Base-by-base conservation (phyloP, 2,888 invertebrate genomes). In the Parthenolecanium corni region DNA sequence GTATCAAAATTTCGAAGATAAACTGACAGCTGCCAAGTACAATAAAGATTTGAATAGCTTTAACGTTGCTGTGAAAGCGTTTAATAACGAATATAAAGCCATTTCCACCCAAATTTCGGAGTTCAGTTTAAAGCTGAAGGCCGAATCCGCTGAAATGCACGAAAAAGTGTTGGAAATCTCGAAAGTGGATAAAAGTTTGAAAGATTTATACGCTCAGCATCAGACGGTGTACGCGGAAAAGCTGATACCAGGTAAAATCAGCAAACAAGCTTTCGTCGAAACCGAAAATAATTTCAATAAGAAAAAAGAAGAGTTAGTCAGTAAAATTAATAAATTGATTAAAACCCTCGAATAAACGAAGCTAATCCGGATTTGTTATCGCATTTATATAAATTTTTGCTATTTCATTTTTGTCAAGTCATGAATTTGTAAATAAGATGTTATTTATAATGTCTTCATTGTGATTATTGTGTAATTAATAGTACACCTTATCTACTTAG, bases 121-220 rank as follows among this genome's bases (percentile, higher is more conserved):
- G 62, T 73, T 82, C 18, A 72, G 74, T 68, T 71, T 67, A 65
- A 80, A 80, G 67, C 71, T 82, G 52, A 82, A 81, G 70, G 69
- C 74, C 14, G 82, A 82, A 67, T 77, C 79, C 6, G 74, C 79
- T n/a, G 82, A 82, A 65, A 72, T 77, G 23, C 76, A 77, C 65
- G 83, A 83, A 46, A 79, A 79, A 72, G 77, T 82, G 18, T 71
- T 72, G 44, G 83, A 83, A 66, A 72, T 83, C 62, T 80, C 82
- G 69, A 78, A 78, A 49, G 69, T 78, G 66, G 83, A 84, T 70
- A 75, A 73, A 71, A 65, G 64, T 51, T 68, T 77, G 40, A 76
- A 75, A 65, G 77, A 76, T 57, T 66, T 75, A 2, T 76, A 75
- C 66, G 72, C 72, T 64, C 75, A 76, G 58, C 76, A 76, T 46